Evolutionary conservation across 1,140 invertebrate genomes (phyloP).

Genomic region (Nebria ingens): DNA sequence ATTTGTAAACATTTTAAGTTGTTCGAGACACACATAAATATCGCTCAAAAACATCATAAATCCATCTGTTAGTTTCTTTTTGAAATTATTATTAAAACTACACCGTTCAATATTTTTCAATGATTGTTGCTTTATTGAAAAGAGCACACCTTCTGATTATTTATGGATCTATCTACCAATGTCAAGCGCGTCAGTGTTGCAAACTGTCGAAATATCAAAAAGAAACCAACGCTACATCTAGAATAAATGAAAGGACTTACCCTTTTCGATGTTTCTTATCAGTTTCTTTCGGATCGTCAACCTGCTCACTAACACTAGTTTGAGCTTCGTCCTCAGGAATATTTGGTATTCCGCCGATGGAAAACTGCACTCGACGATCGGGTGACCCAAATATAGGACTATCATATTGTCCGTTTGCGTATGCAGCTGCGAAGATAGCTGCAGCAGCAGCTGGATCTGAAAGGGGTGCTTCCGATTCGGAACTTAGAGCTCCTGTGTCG

Average conservation of each 20-base stretch:
- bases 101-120: no score
- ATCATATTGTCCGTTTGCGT: background rate
- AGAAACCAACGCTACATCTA: no score
- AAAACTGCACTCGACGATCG: conserved; percentile 33
- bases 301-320: background rate
- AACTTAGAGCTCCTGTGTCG: conserved; percentile 22
- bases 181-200: no score
- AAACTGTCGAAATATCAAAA: no score
- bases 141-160: no score
- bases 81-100: no score
- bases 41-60: no score
- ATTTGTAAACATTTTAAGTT: no score
- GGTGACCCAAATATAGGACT: conserved; percentile 18
- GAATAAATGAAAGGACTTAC: conserved; percentile 6
- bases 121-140: no score
- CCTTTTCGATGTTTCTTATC: conserved; percentile 13
- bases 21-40: no score
- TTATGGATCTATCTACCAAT: no score
- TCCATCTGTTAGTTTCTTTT: no score
- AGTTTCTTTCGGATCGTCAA: background rate
- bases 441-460: conserved; percentile 27
- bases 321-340: conserved; percentile 20
- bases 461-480: conserved; percentile 31
- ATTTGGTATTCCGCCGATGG: conserved; percentile 23
- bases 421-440: conserved; percentile 11